Evolutionary conservation across 64 coral and sea anemone genomes (phyloP).

Genomic region (Montipora foliosa): DNA sequence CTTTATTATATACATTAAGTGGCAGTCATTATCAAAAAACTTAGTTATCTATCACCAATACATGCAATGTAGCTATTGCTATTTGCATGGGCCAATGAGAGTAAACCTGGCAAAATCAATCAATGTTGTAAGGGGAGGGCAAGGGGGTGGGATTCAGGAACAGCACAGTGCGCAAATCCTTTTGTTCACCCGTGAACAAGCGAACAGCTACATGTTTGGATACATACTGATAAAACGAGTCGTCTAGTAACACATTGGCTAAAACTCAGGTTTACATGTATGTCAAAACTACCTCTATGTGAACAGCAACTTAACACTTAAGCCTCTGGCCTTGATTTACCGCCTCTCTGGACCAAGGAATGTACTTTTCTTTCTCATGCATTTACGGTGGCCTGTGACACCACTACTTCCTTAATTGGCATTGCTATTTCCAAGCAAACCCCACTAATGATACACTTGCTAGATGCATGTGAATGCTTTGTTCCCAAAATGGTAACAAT

Average conservation of each 20-base stretch:
- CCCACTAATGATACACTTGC: neutral
- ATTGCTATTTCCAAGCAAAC: neutral
- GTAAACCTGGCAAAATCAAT: neutral
- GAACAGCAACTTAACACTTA: neutral
- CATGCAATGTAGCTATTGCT: neutral
- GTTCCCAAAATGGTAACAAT: neutral
- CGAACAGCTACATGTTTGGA: neutral
- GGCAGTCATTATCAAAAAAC: neutral
- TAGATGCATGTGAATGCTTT: neutral
- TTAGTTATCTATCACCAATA: neutral
- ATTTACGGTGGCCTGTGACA: neutral
- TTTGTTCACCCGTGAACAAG: neutral
- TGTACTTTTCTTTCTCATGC: neutral
- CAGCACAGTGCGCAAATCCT: neutral
- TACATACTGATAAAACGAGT: neutral
- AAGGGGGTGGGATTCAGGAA: neutral
- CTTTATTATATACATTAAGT: neutral
- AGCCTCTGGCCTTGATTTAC: neutral
- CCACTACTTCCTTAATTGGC: neutral
- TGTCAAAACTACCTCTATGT: neutral
- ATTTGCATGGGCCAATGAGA: neutral
- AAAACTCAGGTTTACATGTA: neutral
- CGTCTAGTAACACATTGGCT: neutral
- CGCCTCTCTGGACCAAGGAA: neutral
- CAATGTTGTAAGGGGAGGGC: neutral